phyloP scores from a whole-genome alignment of 2,113 vertebrate species.

The Lamprologus lemairii region DNA sequence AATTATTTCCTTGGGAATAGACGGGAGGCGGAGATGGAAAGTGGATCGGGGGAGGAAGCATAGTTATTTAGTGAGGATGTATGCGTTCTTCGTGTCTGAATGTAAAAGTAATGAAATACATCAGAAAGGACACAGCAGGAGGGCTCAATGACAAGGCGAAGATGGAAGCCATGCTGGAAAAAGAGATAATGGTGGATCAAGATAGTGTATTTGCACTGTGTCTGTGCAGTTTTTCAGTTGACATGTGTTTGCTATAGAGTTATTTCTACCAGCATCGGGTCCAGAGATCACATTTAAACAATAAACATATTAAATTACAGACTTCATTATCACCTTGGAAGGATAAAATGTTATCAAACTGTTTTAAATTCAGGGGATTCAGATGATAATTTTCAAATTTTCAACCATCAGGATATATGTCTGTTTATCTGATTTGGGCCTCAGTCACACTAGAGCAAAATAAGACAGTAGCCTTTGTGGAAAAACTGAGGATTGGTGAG shows the following conservation, averaged over 20 bases:
- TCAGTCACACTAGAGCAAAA: not conserved
- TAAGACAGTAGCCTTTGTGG: not conserved
- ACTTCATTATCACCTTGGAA: not conserved
- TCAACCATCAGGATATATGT: not conserved
- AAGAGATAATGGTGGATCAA: not conserved
- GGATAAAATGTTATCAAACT: not conserved
- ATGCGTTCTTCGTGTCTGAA: constrained; percentile 33
- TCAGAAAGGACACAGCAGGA: constrained; percentile 65
- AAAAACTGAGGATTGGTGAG: not conserved
- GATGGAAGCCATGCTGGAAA: not conserved
- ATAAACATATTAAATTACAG: not conserved
- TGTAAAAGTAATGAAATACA: constrained; percentile 59
- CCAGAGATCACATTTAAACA: rapidly evolving
- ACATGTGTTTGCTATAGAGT: not conserved
- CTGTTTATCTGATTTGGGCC: not conserved
- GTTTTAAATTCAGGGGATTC: not conserved
- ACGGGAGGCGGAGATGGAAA: constrained; percentile 48
- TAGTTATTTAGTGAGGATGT: constrained; percentile 55
- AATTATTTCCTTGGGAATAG: constrained; percentile 80
- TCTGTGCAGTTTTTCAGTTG: not conserved
- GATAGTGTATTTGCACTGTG: not conserved
- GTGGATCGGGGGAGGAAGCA: constrained; percentile 66
- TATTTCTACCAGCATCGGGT: not conserved
- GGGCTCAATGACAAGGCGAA: not conserved
- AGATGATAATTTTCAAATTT: not conserved